A percentile compares a stretch with the other conserved stretches of the same genome.
Conservation (phyloP, 92 coral and sea anemone genomes). For the Bergia puertoricense region DNA sequence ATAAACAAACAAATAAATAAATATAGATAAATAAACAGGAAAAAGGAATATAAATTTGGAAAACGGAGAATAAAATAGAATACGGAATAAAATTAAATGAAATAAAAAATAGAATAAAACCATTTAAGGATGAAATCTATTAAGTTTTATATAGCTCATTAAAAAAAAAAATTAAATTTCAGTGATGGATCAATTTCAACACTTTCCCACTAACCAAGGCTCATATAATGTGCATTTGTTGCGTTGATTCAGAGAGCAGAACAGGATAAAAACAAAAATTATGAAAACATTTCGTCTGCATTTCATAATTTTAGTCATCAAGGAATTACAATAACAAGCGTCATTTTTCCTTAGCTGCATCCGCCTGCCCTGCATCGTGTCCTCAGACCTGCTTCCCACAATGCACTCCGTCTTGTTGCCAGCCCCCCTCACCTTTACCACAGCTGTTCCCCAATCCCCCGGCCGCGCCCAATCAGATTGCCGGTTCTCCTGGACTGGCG, state of each 20-base stretch:
- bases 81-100: too few species aligned
- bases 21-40: too few species aligned
- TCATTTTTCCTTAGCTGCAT: not conserved
- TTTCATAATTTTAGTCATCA: not conserved
- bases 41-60: too few species aligned
- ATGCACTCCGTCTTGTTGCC: conserved; percentile 69
- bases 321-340: not conserved
- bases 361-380: conserved; percentile 64
- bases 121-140: too few species aligned
- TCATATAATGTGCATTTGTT: too few species aligned
- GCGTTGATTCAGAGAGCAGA: not conserved
- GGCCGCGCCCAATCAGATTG: conserved; percentile 21
- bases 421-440: conserved; percentile 39
- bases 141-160: too few species aligned
- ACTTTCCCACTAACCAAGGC: too few species aligned
- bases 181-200: too few species aligned
- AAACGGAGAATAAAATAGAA: too few species aligned
- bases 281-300: not conserved
- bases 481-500: conserved; percentile 40
- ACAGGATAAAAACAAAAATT: not conserved
- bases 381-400: conserved; percentile 76
- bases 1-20: too few species aligned
- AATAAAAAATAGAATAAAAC: too few species aligned
- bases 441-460: conserved; percentile 51
- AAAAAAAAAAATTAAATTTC: too few species aligned